These are phyloP conservation scores for Smutsia gigantea DNA, from an alignment of 2,797 vertebrate genomes.

Conservation along the genomic window DNA sequence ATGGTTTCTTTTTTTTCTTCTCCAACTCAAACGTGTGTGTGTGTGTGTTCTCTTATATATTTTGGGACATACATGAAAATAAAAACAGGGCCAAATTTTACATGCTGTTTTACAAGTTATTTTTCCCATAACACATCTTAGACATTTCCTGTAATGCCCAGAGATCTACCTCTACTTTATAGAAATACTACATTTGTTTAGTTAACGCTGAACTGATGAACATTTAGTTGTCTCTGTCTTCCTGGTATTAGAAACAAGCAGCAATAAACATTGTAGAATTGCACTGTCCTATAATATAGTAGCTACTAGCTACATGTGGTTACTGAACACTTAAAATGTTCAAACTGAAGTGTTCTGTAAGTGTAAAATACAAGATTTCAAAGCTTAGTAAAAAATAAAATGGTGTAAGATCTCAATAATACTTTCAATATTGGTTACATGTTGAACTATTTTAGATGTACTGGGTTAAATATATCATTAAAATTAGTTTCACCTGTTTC, in stretches of 20 bases:
- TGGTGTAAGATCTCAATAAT: neutral
- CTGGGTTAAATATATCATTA: neutral
- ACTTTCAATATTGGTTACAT: neutral
- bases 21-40: neutral
- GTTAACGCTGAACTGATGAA: neutral
- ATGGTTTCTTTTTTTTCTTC: neutral
- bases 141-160: neutral
- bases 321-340: neutral
- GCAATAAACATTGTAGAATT: neutral
- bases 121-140: neutral
- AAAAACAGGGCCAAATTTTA: conserved; percentile 3
- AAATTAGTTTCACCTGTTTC: neutral
- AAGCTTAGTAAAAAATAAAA: neutral
- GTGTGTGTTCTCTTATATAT: neutral
- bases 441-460: neutral
- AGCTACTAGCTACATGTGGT: neutral
- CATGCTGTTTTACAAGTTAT: neutral
- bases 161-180: neutral
- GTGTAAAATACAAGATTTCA: neutral
- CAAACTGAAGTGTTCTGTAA: neutral
- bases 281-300: neutral
- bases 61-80: neutral
- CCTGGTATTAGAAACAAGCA: neutral
- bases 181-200: neutral
- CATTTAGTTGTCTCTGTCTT: neutral